These are phyloP conservation scores for Macroteleia sp. DNA, from an alignment of 2,888 invertebrate species.

Conservation along the genomic window DNA sequence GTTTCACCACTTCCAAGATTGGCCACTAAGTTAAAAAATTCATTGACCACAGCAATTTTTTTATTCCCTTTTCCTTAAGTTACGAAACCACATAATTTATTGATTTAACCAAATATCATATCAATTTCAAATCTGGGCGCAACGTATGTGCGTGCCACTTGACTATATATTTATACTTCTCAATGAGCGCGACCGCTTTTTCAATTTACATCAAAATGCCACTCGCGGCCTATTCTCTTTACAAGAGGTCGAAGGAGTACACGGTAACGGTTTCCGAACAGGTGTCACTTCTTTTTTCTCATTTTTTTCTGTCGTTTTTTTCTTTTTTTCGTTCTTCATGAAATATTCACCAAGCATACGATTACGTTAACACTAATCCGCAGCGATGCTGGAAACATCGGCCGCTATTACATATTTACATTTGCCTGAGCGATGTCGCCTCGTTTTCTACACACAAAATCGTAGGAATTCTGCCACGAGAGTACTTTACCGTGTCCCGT, in stretches of 20 bases:
- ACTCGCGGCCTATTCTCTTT: constrained; percentile 69
- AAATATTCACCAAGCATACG: constrained; percentile 81
- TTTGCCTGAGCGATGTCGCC: constrained; percentile 46
- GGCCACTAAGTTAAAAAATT: constrained; percentile 24
- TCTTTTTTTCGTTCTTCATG: constrained; percentile 71
- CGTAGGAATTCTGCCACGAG: constrained; percentile 32
- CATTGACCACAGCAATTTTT: constrained; percentile 27
- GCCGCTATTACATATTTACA: constrained; percentile 70
- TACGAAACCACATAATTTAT: constrained; percentile 37
- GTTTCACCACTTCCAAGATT: constrained; percentile 19
- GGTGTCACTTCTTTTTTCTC: constrained; percentile 78
- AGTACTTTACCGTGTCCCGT: constrained; percentile 34
- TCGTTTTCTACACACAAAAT: constrained; percentile 41
- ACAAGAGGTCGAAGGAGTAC: constrained; percentile 75
- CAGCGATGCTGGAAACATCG: constrained; percentile 43
- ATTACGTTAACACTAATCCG: constrained; percentile 72
- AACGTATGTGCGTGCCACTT: constrained; percentile 60
- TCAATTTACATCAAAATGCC: constrained; percentile 78
- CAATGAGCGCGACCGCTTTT: constrained; percentile 65
- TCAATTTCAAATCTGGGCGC: constrained; percentile 51
- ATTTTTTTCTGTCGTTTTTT: constrained; percentile 54
- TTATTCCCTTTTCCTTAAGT: constrained; percentile 5
- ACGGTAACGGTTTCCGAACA: constrained; percentile 76
- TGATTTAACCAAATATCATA: constrained; percentile 35
- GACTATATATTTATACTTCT: constrained; percentile 56